Evolutionary conservation across 2,113 vertebrate species (phyloP).

Genomic region (Gopherus evgoodei): DNA sequence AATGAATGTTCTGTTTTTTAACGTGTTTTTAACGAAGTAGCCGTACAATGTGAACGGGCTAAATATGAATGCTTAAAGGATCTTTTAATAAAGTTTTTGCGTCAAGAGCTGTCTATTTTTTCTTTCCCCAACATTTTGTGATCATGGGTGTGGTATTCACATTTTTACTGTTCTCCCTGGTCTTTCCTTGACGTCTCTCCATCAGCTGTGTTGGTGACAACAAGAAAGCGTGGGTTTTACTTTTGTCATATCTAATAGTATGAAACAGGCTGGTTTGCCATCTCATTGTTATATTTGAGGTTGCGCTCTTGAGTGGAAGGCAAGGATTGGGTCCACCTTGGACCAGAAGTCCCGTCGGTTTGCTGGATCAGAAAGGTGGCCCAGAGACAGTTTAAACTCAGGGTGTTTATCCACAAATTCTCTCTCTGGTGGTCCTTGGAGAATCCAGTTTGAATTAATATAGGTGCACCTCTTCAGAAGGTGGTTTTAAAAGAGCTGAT

Average conservation of each 20-base stretch:
- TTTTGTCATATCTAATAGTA: neutral
- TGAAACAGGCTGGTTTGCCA: neutral
- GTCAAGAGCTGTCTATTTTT: conserved; percentile 11
- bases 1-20: neutral
- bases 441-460: too few relatives aligned
- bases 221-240: neutral
- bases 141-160: neutral
- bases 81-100: conserved; percentile 72
- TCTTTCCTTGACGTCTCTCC: neutral
- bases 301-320: neutral
- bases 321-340: neutral
- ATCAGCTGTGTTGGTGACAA: neutral
- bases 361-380: neutral
- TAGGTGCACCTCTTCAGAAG: too few relatives aligned
- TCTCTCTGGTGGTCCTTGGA: neutral
- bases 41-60: conserved; percentile 41
- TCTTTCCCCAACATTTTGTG: neutral
- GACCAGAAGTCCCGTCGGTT: neutral
- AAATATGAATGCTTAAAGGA: conserved; percentile 36
- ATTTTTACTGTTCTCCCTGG: neutral
- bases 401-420: neutral
- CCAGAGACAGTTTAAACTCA: neutral
- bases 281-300: neutral
- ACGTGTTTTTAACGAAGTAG: neutral
- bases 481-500: too few relatives aligned